Evolutionary conservation across 1,140 invertebrate genomes (phyloP).

Genomic region (Drosophila sechellia): DNA sequence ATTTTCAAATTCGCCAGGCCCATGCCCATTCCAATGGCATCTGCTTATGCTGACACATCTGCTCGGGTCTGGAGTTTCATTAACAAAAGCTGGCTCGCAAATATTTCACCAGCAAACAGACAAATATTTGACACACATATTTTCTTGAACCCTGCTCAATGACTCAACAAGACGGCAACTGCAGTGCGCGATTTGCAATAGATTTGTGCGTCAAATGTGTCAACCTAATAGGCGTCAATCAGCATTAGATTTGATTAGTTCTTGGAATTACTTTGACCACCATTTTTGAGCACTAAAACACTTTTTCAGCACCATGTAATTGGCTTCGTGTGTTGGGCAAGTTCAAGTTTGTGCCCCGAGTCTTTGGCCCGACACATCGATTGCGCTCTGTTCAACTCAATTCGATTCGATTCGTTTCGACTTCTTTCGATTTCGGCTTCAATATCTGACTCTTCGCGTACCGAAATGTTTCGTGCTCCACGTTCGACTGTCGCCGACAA

Average conservation of each 20-base stretch:
- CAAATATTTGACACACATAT: slow-evolving; percentile 63
- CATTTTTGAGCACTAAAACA: slow-evolving; percentile 18
- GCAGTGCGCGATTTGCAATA: slow-evolving; percentile 34
- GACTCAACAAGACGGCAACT: slow-evolving; percentile 52
- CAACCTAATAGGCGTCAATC: slow-evolving; percentile 7
- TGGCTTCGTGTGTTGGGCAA: slow-evolving; percentile 47
- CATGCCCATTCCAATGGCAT: slow-evolving; percentile 26
- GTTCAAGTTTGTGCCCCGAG: slow-evolving; percentile 81
- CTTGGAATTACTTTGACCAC: background rate
- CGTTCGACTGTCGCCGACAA: slow-evolving; percentile 75
- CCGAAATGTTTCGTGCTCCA: slow-evolving; percentile 65
- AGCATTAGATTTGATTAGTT: background rate
- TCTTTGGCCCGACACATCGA: slow-evolving; percentile 54
- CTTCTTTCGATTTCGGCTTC: slow-evolving; percentile 24
- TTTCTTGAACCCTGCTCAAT: slow-evolving; percentile 40
- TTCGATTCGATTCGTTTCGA: slow-evolving; percentile 7
- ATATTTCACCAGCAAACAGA: slow-evolving; percentile 43
- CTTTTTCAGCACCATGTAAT: slow-evolving; percentile 27
- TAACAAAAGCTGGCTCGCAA: slow-evolving; percentile 48
- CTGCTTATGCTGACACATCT: slow-evolving; percentile 17
- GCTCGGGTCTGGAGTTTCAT: slow-evolving; percentile 20
- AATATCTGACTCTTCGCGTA: slow-evolving; percentile 36
- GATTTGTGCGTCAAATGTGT: slow-evolving; percentile 18
- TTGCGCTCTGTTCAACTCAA: slow-evolving; percentile 10
- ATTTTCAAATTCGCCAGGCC: slow-evolving; percentile 19